Evolutionary conservation across 2,888 invertebrate species (phyloP).

Genomic region (Drosophila prolongata): DNA sequence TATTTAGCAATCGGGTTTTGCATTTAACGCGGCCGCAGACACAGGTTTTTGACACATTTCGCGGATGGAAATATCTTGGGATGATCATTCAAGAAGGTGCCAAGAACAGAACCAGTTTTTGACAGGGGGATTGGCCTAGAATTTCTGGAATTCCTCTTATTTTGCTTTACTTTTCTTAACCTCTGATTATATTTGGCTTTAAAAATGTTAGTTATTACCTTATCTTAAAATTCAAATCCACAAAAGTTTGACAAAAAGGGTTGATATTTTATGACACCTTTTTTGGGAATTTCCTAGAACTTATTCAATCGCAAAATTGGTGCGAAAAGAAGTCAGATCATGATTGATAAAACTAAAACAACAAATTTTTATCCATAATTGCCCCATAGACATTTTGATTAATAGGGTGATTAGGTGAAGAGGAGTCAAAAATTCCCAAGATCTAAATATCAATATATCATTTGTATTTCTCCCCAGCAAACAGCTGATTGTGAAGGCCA

Average conservation of each 20-base stretch:
- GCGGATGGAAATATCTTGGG: conserved; percentile 16
- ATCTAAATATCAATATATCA: conserved; percentile 7
- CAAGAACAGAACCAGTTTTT: conserved; percentile 22
- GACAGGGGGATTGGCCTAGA: conserved; percentile 14
- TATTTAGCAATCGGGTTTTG: conserved; percentile 51
- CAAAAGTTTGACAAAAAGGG: conserved; percentile 1
- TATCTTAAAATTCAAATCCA: too few species aligned
- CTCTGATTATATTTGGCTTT: too few species aligned
- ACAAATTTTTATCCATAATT: background rate
- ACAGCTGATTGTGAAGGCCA: conserved; percentile 33
- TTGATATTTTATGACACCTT: background rate
- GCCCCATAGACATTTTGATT: background rate
- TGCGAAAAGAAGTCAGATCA: conserved; percentile 1
- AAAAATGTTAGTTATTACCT: too few species aligned
- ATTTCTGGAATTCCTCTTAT: background rate
- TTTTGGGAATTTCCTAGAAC: conserved; percentile 1
- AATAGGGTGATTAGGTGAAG: conserved; percentile 8
- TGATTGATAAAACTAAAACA: conserved; percentile 1
- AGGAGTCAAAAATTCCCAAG: background rate
- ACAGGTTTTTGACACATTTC: conserved; percentile 54
- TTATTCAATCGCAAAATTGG: background rate
- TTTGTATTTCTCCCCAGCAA: conserved; percentile 5
- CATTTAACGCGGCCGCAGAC: conserved; percentile 54
- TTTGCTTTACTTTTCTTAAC: too few species aligned
- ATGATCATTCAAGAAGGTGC: conserved; percentile 11